These are phyloP conservation scores for Clepsis dumicolana DNA, from an alignment of 2,888 invertebrate genomes.

Conservation along the genomic window DNA sequence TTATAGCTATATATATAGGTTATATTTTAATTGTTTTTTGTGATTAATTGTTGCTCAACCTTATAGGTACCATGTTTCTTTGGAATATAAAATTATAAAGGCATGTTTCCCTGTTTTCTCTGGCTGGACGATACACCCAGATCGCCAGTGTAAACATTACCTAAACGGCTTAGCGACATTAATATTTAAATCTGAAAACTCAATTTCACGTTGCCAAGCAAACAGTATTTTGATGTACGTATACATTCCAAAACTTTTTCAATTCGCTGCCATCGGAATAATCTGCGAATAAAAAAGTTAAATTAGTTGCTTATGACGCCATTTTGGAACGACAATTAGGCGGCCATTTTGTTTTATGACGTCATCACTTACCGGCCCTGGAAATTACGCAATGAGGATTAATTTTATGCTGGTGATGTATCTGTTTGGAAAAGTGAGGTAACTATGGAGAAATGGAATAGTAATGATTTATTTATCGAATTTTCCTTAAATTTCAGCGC, in stretches of 20 bases:
- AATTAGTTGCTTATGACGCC: conserved; percentile 35
- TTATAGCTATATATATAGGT: too few species aligned
- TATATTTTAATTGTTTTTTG: too few species aligned
- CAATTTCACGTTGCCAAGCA: conserved; percentile 9
- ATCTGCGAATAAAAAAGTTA: conserved; percentile 29
- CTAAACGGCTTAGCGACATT: conserved; percentile 6
- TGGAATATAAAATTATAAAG: not conserved
- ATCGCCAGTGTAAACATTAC: not conserved
- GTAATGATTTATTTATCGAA: too few species aligned
- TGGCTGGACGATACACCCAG: not conserved
- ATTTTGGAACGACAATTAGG: conserved; percentile 40
- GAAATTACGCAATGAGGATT: conserved; percentile 25
- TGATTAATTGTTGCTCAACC: too few species aligned
- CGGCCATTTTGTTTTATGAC: conserved; percentile 31
- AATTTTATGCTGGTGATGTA: conserved; percentile 24
- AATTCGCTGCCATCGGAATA: not conserved
- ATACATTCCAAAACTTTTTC: not conserved
- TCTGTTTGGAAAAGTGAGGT: conserved; percentile 2
- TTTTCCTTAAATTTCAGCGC: too few species aligned
- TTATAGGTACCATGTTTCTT: too few species aligned
- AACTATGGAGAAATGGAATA: conserved; percentile 14
- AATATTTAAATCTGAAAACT: conserved; percentile 9
- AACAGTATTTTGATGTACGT: conserved; percentile 12
- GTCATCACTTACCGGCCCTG: conserved; percentile 18
- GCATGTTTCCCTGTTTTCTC: not conserved